Percentiles rank a stretch among this genome's conserved stretches.
These are phyloP conservation scores for Pandemis corylana DNA, from an alignment of 2,888 invertebrate species.

Conservation along the genomic window DNA sequence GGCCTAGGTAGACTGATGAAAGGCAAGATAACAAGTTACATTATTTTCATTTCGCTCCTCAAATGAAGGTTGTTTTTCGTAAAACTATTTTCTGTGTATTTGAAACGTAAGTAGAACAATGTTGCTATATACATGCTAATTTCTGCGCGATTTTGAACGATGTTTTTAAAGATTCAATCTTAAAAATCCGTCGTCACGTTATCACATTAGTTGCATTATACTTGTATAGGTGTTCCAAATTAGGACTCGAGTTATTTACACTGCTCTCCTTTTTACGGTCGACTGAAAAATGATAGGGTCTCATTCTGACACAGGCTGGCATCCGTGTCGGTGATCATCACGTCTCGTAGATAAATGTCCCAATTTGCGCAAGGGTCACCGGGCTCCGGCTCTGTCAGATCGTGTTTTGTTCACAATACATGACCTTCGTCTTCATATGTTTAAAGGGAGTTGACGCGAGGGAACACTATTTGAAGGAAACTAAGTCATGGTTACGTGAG, in stretches of 20 bases:
- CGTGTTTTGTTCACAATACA: constrained; percentile 16
- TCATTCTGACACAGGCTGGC: background rate
- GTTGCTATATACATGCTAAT: background rate
- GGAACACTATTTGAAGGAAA: background rate
- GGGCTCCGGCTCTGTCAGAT: constrained; percentile 15
- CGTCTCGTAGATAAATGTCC: constrained; percentile 49
- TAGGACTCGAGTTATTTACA: background rate
- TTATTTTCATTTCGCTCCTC: background rate
- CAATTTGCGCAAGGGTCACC: constrained; percentile 48
- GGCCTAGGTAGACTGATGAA: constrained; percentile 1
- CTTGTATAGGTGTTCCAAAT: background rate
- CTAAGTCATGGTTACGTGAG: background rate
- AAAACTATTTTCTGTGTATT: background rate
- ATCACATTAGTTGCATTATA: background rate
- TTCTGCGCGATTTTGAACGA: background rate
- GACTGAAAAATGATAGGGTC: constrained; percentile 14
- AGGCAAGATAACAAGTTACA: background rate
- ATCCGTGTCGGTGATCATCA: constrained; percentile 30
- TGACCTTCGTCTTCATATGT: constrained; percentile 17
- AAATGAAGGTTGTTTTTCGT: background rate
- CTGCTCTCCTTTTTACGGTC: background rate
- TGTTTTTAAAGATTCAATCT: background rate
- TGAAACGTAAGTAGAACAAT: background rate
- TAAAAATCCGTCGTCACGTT: no score
- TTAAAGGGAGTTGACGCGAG: constrained; percentile 11